These are phyloP conservation scores for Oxycera nigricornis DNA, from an alignment of 2,888 invertebrate genomes.

Conservation along the genomic window DNA sequence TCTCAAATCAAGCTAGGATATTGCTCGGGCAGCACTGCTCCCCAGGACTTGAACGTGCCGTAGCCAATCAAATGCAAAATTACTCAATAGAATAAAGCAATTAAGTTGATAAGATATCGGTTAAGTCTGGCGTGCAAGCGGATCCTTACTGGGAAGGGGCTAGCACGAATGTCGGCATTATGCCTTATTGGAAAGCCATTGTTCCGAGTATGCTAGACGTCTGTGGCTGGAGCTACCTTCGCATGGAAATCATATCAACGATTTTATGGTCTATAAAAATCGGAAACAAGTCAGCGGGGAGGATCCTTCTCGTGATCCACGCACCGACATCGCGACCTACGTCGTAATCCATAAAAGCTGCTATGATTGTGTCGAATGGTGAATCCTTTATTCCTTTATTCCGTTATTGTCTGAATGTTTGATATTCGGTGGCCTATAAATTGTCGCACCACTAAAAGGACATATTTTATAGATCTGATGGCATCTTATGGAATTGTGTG, in stretches of 20 bases:
- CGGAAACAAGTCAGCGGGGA: constrained; percentile 31
- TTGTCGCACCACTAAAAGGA: neutral
- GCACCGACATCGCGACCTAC: neutral
- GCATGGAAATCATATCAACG: constrained; percentile 28
- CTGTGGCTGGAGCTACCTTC: neutral
- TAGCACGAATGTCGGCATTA: neutral
- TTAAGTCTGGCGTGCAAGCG: constrained; percentile 9
- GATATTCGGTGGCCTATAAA: neutral
- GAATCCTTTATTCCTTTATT: neutral
- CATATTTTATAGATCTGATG: neutral
- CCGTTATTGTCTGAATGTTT: neutral
- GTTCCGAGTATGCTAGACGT: neutral
- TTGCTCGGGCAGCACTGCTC: neutral
- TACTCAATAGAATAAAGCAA: constrained; percentile 41
- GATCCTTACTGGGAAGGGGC: neutral
- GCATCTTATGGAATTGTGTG: neutral
- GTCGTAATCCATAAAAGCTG: neutral
- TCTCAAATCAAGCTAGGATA: neutral
- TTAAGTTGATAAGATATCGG: constrained; percentile 39
- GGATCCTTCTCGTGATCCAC: constrained; percentile 14
- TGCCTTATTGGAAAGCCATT: neutral
- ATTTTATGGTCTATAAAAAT: constrained; percentile 35
- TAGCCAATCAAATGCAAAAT: constrained; percentile 39
- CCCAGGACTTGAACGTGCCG: neutral
- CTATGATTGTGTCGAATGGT: neutral